Evolutionary conservation across 2,888 invertebrate genomes (phyloP).

Genomic region (Torymus tubicola): DNA sequence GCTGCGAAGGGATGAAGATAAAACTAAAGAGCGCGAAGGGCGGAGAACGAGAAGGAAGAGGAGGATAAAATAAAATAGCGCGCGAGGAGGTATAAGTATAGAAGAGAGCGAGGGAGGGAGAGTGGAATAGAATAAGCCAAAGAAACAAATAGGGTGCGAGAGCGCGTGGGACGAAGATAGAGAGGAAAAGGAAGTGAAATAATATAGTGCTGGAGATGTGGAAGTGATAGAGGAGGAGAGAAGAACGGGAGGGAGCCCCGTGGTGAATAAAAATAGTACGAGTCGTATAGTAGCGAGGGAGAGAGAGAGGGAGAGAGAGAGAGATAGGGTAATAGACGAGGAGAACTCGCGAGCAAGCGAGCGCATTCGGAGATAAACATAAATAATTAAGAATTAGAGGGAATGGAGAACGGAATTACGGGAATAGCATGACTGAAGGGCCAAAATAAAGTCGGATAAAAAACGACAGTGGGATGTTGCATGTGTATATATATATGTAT

Average conservation of each 20-base stretch:
- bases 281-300: background rate
- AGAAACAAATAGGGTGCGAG: slow-evolving; percentile 1
- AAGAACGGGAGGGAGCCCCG: background rate
- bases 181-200: background rate
- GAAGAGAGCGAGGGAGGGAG: background rate
- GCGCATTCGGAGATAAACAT: background rate
- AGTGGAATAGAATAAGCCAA: background rate
- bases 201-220: background rate
- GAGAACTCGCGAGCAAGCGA: too few species aligned
- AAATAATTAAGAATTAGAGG: background rate
- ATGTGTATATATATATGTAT: too few species aligned
- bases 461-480: too few species aligned
- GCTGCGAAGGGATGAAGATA: background rate
- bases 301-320: background rate
- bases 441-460: too few species aligned
- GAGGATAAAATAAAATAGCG: slow-evolving; percentile 19
- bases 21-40: slow-evolving; percentile 17
- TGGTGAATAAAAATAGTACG: slow-evolving; percentile 4
- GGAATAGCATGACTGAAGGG: too few species aligned
- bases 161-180: background rate
- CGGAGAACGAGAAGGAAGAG: background rate
- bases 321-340: background rate
- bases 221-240: slow-evolving; percentile 12
- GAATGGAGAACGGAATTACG: background rate
- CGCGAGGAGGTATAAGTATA: background rate